A percentile compares a stretch with the other conserved stretches of the same genome.
Conservation (phyloP, 2,888 invertebrate genomes). For the Drosophila fulvimacula region DNA sequence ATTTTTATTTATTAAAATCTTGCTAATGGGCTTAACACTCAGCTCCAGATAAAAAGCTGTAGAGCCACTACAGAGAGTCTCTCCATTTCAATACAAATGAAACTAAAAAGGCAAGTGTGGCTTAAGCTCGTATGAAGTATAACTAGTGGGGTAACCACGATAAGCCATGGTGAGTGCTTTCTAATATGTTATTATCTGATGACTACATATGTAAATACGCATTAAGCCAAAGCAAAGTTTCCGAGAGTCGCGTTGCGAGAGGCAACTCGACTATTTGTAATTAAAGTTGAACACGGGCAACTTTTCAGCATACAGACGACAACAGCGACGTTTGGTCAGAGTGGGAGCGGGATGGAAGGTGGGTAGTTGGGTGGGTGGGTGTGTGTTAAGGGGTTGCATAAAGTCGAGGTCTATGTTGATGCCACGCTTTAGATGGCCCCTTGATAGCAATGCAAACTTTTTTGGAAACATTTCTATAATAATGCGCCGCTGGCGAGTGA, state of each 20-base stretch:
- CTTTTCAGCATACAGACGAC: slow-evolving; percentile 62
- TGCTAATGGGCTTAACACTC: background rate
- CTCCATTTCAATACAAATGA: background rate
- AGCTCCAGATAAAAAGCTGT: background rate
- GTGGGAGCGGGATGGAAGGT: background rate
- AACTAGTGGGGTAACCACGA: slow-evolving; percentile 10
- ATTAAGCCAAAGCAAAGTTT: slow-evolving; percentile 51
- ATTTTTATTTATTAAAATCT: too few relatives aligned
- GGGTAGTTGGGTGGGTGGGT: background rate
- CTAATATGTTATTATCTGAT: slow-evolving; percentile 73
- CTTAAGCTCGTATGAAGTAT: slow-evolving; percentile 6
- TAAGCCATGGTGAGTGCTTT: slow-evolving; percentile 20
- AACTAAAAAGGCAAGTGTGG: background rate
- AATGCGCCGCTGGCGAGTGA: slow-evolving; percentile 62
- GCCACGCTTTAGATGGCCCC: slow-evolving; percentile 62
- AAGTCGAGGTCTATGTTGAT: slow-evolving; percentile 49
- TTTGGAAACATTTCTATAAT: slow-evolving; percentile 76
- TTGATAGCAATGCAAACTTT: slow-evolving; percentile 69
- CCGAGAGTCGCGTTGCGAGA: slow-evolving; percentile 29
- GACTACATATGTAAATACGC: slow-evolving; percentile 78
- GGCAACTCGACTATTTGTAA: slow-evolving; percentile 60
- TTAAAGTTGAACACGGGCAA: slow-evolving; percentile 74
- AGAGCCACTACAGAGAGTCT: background rate
- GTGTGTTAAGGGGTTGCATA: background rate
- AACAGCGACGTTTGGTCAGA: slow-evolving; percentile 2